Evolutionary conservation across 2,113 vertebrate species (phyloP), one percentile per base, ranked within the genome.

Genomic region (Callipepla squamata): DNA sequence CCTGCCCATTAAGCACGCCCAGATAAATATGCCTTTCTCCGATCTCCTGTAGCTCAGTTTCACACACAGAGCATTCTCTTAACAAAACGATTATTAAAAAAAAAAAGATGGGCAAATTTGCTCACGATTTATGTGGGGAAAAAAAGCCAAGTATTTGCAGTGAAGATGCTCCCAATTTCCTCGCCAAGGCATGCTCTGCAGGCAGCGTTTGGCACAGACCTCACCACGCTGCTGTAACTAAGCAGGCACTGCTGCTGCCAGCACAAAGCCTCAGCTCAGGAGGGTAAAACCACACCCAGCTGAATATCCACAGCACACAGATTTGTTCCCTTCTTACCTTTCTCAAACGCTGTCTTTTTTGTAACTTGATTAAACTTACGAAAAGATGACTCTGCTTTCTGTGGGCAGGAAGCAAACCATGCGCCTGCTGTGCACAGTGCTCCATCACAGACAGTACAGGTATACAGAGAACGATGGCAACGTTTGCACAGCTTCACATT

Each of bases 91-190:
- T 32, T 82, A 14, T 63, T 84, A 85, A 45, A 40, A 40, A 26
- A 36, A 69, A 79, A 85, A 80, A 15, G 32, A 66, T 6, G 12
- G 28, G 13, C 53, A 82, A 62, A 85, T 89, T 55, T 77, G 34
- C 50, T 75, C 18, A 26, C 28, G 40, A 91, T 66, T 83, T 68
- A 40, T 30, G 36, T 57, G 79, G 75, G 34, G 12, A 40, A 59
- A 58, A 95, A 92, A 91, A 76, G 70, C 12, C 76, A 68, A 11
- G 1, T 68, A 68, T 67, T 10, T 85, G 85, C 66, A 87, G 77
- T 25, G 68, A 77, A 93, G 93, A 92, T 75, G 57, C 34, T 70
- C 80, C 77, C 63, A 23, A 7, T 80, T 83, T 95, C 87, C 87
- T 89, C 67, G 59, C 67, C 51, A 40, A 23, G 5, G 30, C 42